Base-by-base conservation (phyloP, 2,888 invertebrate genomes). In the Lottia gigantea region DNA sequence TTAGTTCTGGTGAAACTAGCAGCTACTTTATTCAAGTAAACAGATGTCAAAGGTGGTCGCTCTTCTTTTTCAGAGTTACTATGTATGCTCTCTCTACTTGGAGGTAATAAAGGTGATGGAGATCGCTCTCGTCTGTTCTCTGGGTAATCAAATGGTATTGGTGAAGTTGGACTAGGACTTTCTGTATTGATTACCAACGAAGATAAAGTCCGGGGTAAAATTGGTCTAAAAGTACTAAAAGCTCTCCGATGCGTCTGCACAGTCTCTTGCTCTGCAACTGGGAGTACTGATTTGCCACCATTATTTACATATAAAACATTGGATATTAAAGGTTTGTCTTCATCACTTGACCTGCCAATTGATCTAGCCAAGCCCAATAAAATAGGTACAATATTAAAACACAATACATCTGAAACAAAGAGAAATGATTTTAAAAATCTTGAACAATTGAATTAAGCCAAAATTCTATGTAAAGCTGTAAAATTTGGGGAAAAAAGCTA, bases 11-110 rank as follows among this genome's bases (percentile, higher is more conserved):
- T 85, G 86, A 97, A 97, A 87, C 95, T 95, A 0, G 97, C 96
- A 12, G 97, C 97, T 85, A 95, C 95, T 83, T 95, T 94, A 71
- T 94, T 92, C 84, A 97, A 97, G 89, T 96, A 97, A 86, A 95
- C 94, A 0, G 93, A 93, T 0, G 93, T 92, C 0, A 95, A 93
- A 89, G 95, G 94, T 11, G 77, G 46, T 12, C 71, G 67, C 15
- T 75, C 80, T n/a, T 76, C 80, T 61, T 61, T 76, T 15, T 61
- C 68, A 55, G 46, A 19, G 25, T 16, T n/a, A 46, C 46, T n/a
- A 23, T 31, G 64, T 49, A 49, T 67, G 26, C 64, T 62, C 25
- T 70, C 72, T 55, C 67, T 45, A 26, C 63, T 67, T 4, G 66
- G 65, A 14, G 47, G 47, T 19, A 66, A 64, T 62, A 74, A 55